Base-by-base conservation (phyloP, 1,140 invertebrate species). In the Cydia pomonella region DNA sequence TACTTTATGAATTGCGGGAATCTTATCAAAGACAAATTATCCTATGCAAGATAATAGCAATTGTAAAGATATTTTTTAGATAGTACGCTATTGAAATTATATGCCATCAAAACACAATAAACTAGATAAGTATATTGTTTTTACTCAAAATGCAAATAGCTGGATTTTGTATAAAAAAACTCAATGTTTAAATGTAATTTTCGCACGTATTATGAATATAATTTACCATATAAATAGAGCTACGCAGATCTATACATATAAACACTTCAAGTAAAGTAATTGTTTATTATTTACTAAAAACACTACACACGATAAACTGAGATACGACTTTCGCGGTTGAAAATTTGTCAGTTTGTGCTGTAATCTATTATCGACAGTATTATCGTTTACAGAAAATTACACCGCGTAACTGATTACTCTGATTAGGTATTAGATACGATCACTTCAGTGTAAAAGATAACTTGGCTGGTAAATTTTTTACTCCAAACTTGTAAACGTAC, bases 341-440 rank as follows among this genome's bases (percentile, higher is more conserved):
- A 69, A 21, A 38, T 18, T n/a, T 69, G 64, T 33, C 64, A 41
- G 6, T 66, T 69, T 41, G 64, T 69, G 64, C 21, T 29, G 29
- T 69, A 38, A 69, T 69, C 25, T 29, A 69, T 38, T 69, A 69
- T 69, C 64, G 64, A 18, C 33, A 33, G 41, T 18, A 33, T 69
- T 69, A 69, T 69, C 64, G 7, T 69, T 18, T 69, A 69, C 29
- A 69, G 64, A 69, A 38, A 69, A 69, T 69, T 69, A 69, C 29
- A 41, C 64, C 16, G 29, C 64, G 64, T 41, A 69, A 69, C 64
- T 69, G 64, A 69, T 69, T 69, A 38, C 25, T 9, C 38, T 41
- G 38, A 44, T 44, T 44, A 44, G 41, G 41, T 16, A 13, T 5
- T 47, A 10, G 33, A 69, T 38, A 38, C 29, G 29, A 38, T 69